Percentiles rank a stretch among this genome's conserved stretches.
Evolutionary conservation across 2,113 vertebrate genomes (phyloP).

Genomic region (Gallinago undulata): DNA sequence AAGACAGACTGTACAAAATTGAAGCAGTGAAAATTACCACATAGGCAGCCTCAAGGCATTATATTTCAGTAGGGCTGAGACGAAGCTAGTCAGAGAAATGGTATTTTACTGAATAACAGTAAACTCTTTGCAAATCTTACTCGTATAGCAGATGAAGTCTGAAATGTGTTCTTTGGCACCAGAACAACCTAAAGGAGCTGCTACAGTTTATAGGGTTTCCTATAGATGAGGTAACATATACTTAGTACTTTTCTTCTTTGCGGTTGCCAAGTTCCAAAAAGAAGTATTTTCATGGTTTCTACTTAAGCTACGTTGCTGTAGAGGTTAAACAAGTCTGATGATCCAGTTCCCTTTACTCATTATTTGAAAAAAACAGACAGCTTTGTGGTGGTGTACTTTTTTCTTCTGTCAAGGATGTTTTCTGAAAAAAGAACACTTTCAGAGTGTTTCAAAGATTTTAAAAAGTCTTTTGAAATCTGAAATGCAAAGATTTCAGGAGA

Average conservation of each 20-base stretch:
- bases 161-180: constrained; percentile 35
- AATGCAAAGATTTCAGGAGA: constrained; percentile 27
- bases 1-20: background rate
- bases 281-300: background rate
- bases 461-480: background rate
- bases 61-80: background rate
- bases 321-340: background rate
- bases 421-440: background rate
- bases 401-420: background rate
- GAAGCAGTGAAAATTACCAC: constrained; percentile 13
- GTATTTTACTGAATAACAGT: constrained; percentile 18
- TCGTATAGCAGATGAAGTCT: background rate
- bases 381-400: background rate
- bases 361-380: constrained; percentile 39
- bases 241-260: background rate
- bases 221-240: constrained; percentile 26
- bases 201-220: constrained; percentile 24
- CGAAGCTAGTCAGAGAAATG: background rate
- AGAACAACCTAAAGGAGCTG: constrained; percentile 3
- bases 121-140: background rate
- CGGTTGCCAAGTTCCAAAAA: background rate
- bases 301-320: background rate
- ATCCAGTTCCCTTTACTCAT: background rate
- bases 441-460: background rate
- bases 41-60: background rate